Base-by-base conservation (phyloP, 2,113 vertebrate genomes). In the Edolisoma coerulescens region DNA sequence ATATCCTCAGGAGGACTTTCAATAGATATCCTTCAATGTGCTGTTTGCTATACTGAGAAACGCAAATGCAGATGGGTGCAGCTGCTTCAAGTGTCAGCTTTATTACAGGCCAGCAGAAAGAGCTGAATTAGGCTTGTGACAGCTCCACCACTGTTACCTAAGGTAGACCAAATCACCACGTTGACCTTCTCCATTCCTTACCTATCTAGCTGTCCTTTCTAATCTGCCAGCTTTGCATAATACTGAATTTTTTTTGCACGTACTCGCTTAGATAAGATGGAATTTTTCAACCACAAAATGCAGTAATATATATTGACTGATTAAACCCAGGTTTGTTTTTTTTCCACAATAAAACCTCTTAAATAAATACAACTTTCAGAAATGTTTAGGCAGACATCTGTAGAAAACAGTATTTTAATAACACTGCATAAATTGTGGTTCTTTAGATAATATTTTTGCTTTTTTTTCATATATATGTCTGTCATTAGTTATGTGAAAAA, bases 311-410 rank as follows among this genome's bases (percentile, higher is more conserved):
- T 95, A 90, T 79, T 93, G 86, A 83, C 67, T 97, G 83, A 98
- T 96, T 96, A 92, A 97, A 95, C 84, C 7, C 94, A 97, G 91
- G 93, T 90, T 97, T 95, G 90, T 90, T 95, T 93, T 80, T 90
- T 95, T 93, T 80, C 71, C 71, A 83, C 75, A 70, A 92, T 93
- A 57, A 69, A 73, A 61, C 71, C 75, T 97, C 91, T 94, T 93
- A 95, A 96, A 94, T 56, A 97, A 96, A 82, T 71, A 56, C 3
- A 84, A 49, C 41, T 84, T 93, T 89, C 63, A 90, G 81, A 91
- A 89, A 82, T 65, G 33, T 84, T 95, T 86, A 95, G 89, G 84
- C 88, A 97, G 88, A 86, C 94, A 89, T 96, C 91, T 96, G 75
- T 96, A 87, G 83, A 97, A 97, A 78, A 80, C 56, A 73, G 30